Percentiles rank a stretch among this genome's conserved stretches.
Conservation (phyloP, 2,113 vertebrate genomes). For the Ginglymostoma cirratum region DNA sequence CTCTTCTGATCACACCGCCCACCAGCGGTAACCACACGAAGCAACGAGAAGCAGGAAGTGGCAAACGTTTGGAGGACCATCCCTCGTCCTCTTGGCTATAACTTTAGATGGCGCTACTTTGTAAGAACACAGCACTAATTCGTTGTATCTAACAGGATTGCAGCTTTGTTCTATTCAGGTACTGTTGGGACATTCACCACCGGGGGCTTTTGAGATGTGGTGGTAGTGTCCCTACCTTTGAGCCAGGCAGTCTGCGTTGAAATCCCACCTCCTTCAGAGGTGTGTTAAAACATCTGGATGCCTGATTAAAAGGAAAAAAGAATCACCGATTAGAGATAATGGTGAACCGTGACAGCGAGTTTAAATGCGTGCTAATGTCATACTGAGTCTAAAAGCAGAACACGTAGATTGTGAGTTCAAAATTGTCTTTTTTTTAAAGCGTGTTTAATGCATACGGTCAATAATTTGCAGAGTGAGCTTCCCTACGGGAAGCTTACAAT, state of each 20-base stretch:
- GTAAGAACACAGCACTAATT: not conserved
- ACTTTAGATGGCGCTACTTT: not conserved
- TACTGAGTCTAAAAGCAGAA: not conserved
- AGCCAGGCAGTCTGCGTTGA: no score
- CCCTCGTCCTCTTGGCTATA: not conserved
- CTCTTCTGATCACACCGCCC: conserved; percentile 1
- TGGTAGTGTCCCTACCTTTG: no score
- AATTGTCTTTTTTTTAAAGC: not conserved
- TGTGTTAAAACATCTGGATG: no score
- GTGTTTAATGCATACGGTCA: not conserved
- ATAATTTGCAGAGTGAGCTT: not conserved
- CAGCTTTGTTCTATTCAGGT: not conserved
- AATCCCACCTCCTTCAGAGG: no score
- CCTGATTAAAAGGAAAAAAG: no score
- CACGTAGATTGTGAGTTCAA: not conserved
- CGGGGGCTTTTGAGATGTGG: no score
- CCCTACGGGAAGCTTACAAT: not conserved
- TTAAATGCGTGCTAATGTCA: not conserved
- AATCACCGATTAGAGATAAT: not conserved
- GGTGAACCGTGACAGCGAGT: not conserved
- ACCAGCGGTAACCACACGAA: not conserved
- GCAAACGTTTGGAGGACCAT: not conserved
- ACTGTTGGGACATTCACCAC: not conserved
- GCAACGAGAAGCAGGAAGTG: not conserved
- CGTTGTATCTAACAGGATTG: not conserved